Percentiles rank a stretch among this genome's conserved stretches.
These are phyloP conservation scores for Pseudochirops cupreus DNA, from an alignment of 2,797 vertebrate genomes.

Conservation along the genomic window DNA sequence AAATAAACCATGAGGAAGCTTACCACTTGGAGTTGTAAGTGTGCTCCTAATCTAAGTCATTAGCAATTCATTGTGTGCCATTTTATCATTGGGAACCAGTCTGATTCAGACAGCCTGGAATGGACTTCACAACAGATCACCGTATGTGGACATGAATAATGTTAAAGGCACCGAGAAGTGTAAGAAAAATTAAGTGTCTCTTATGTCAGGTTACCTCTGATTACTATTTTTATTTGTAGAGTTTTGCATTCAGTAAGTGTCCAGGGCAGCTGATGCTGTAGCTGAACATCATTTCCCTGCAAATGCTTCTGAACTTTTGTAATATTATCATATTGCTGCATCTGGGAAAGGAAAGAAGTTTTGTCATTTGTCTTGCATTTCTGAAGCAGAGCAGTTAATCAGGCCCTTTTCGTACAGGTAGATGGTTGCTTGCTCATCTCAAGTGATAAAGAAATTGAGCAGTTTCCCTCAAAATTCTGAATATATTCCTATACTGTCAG, in stretches of 20 bases:
- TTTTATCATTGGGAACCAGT: conserved; percentile 63
- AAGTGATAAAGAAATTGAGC: background rate
- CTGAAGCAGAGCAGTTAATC: conserved; percentile 17
- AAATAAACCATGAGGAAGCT: conserved; percentile 19
- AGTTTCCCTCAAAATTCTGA: conserved; percentile 1
- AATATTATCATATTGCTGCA: conserved; percentile 34
- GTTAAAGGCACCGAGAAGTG: conserved; percentile 57
- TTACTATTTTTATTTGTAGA: conserved; percentile 64
- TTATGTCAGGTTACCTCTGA: conserved; percentile 19
- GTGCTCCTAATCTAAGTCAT: conserved; percentile 9
- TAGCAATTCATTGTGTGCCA: conserved; percentile 25
- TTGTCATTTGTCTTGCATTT: conserved; percentile 10
- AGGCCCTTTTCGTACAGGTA: conserved; percentile 33
- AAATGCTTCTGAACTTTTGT: conserved; percentile 20
- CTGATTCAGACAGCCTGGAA: conserved; percentile 60
- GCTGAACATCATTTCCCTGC: conserved; percentile 27
- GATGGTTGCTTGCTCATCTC: conserved; percentile 3
- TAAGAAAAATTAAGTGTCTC: conserved; percentile 69
- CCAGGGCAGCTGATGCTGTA: background rate
- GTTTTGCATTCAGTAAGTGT: conserved; percentile 52
- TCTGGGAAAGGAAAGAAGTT: conserved; percentile 40
- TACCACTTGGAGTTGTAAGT: conserved; percentile 57
- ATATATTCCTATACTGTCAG: background rate
- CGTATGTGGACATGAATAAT: conserved; percentile 47
- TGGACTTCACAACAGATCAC: conserved; percentile 60